phyloP scores from a whole-genome alignment of 2,888 invertebrate genomes.

The Xestoiulus laeticollis region DNA sequence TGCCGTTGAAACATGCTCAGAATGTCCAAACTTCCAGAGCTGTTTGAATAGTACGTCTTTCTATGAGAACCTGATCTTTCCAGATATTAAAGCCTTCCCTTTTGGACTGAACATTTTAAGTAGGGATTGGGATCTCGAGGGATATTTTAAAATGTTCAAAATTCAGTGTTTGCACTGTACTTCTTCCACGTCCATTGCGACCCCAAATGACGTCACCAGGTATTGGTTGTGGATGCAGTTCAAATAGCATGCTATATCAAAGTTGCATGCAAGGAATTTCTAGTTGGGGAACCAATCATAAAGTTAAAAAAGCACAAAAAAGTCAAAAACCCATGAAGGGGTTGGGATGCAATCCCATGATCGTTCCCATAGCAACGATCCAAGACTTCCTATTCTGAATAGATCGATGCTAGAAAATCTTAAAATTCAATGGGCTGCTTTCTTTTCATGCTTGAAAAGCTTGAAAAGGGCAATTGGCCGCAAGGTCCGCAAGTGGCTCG shows the following conservation, averaged over 20 bases:
- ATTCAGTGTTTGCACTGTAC: too few relatives aligned
- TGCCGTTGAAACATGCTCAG: too few relatives aligned
- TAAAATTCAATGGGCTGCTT: slow-evolving; percentile 5
- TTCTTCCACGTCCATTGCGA: too few relatives aligned
- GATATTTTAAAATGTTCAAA: too few relatives aligned
- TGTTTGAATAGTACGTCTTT: too few relatives aligned
- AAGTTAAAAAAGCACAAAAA: background rate
- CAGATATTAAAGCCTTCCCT: too few relatives aligned
- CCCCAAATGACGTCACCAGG: too few relatives aligned
- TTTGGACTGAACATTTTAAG: too few relatives aligned
- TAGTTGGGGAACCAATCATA: background rate
- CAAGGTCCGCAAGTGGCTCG: background rate
- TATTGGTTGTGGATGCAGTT: too few relatives aligned
- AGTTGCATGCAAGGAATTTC: background rate
- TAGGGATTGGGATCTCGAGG: too few relatives aligned
- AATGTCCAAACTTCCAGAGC: too few relatives aligned
- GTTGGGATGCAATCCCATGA: background rate
- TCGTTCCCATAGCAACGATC: background rate
- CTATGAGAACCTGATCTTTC: too few relatives aligned
- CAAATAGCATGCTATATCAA: background rate
- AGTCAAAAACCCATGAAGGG: background rate
- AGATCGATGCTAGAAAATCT: background rate
- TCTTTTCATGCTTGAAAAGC: slow-evolving; percentile 19
- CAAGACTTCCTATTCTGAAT: background rate
- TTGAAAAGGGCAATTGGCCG: slow-evolving; percentile 3